Base-by-base conservation (phyloP, 2,888 invertebrate species). In the Lasioglossum lativentre region DNA sequence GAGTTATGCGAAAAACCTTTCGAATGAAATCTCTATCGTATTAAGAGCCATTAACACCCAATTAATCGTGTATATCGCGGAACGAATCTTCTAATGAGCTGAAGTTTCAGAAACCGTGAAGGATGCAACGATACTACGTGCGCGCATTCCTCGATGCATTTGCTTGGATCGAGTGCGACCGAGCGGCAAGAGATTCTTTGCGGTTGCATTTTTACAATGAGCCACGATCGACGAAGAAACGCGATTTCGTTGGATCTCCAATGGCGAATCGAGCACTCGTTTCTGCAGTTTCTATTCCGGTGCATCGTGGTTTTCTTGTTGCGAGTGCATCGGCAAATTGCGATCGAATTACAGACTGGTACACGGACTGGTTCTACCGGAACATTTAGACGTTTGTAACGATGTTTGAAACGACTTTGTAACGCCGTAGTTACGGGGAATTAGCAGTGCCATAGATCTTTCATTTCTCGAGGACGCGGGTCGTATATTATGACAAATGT, bases 51-150 rank as follows among this genome's bases (percentile, higher is more conserved):
- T 72, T 76, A 81, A 76, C 76, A 76, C 72, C 66, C 82, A 27
- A 47, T 73, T 76, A 76, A 81, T 73, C 74, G 72, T 19, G 30
- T 12, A 30, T 66, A 73, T 73, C 72, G 34, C 27, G 4, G 5
- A 8, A 30, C 12, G 52, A 42, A 83, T 76, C 72, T 76, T 27
- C 10, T 68, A 83, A 76, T 66, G 40, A 78, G 72, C 27, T 14
- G 47, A 16, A 19, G n/a, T 71, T 72, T 63, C 75, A 75, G 80
- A 66, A 59, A 83, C 59, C 80, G 75, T 66, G 80, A 70, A 83
- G 63, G 45, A 72, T 42, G 27, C 52, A 66, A 19, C 47, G 72
- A 47, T 34, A n/a, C n/a, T 75, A 80, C 12, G 77, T 27, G 16
- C 38, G 23, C 34, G 19, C 68, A 42, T 75, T 68, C 75, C 68